Conservation (phyloP, 2,888 invertebrate genomes). For the Drosophila paracracens region DNA sequence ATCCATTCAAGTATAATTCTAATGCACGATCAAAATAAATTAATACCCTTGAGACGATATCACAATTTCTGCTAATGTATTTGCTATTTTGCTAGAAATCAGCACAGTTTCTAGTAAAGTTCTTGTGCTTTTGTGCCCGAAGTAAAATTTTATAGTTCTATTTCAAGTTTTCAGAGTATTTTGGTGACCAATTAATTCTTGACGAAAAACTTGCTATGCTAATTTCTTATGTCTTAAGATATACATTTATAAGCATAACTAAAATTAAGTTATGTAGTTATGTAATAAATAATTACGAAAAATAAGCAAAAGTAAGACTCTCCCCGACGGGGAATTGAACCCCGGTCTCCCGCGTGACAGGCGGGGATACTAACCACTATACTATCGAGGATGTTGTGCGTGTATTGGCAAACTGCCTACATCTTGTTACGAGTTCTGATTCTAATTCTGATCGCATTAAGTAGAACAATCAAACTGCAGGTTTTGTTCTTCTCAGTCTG, state of each 20-base stretch:
- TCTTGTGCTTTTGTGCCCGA: background rate
- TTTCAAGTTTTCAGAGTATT: background rate
- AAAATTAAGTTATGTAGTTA: background rate
- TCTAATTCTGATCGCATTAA: slow-evolving; percentile 50
- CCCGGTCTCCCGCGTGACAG: slow-evolving; percentile 73
- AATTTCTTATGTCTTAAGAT: background rate
- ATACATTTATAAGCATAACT: background rate
- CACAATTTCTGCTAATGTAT: background rate
- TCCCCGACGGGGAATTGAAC: slow-evolving; percentile 68
- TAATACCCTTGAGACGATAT: background rate
- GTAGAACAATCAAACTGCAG: slow-evolving; percentile 25
- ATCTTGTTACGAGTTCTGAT: slow-evolving; percentile 14
- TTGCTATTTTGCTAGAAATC: background rate
- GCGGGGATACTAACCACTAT: slow-evolving; percentile 73
- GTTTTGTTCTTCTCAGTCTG: slow-evolving; percentile 41
- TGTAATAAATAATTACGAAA: background rate
- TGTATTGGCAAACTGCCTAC: background rate
- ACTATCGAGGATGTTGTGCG: slow-evolving; percentile 60
- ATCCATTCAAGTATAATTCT: background rate
- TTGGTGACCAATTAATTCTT: background rate
- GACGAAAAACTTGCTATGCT: background rate
- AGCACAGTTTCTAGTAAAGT: background rate
- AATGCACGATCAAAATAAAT: background rate
- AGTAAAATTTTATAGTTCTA: background rate
- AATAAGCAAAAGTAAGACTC: background rate